Evolutionary conservation across 2,888 invertebrate genomes (phyloP), one percentile per base, ranked within the genome.

Genomic region (Ectemnius continuus): DNA sequence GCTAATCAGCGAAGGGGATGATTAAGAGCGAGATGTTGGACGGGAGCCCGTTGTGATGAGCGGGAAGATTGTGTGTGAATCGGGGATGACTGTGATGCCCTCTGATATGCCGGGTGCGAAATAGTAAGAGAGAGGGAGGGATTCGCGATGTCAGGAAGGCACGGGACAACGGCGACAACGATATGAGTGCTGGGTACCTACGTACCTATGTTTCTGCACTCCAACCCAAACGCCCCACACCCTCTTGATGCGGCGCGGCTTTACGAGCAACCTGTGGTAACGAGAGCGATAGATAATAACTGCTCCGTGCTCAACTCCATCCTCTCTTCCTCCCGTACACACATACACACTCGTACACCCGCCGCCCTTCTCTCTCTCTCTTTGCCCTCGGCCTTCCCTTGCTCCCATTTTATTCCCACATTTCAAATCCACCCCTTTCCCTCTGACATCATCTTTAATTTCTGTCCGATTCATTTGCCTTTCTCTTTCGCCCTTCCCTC

Each of bases 191-290:
- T 80, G 83, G 36, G 85, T 83, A 83, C 77, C 81, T 87, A 83
- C 83, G 86, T 85, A 87, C 86, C 87, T 87, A 87, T 85, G 84
- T 82, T 82, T 82, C 75, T 83, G 78, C 84, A 81, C 86, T 84
- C 83, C 77, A 83, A 82, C 85, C 82, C 81, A 72, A 78, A 82
- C 79, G 80, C 85, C 88, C 87, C 89, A 36, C 36, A 86, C 86
- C 86, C 89, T 84, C 85, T 84, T 82, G 86, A 88, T 88, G 87
- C 88, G 88, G 89, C 89, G 36, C 8, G 90, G 89, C 88, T 91
- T 91, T 91, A 91, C 91, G 91, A 91, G 91, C 91, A 91, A 90
- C 91, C 91, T 91, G 91, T 91, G 91, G 91, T 91, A 91, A 91
- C 91, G 90, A 91, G 90, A 91, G 88, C 90, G 91, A 91, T 91